phyloP scores from a whole-genome alignment of 2,113 vertebrate genomes.

The Barnardius zonarius region DNA sequence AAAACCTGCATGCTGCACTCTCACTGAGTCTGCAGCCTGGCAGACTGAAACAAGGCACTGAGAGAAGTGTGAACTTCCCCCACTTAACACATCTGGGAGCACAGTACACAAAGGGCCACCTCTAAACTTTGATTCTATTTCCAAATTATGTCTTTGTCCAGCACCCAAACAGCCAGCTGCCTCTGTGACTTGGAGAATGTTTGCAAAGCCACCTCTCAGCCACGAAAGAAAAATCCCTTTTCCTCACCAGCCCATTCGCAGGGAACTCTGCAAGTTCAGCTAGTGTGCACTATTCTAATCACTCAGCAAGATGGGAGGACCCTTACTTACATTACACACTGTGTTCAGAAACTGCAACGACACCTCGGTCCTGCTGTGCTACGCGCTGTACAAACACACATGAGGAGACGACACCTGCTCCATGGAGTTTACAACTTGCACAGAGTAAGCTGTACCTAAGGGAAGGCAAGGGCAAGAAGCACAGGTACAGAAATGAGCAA shows the following conservation, averaged over 20 bases:
- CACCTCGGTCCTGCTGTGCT: background rate
- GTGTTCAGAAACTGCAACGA: background rate
- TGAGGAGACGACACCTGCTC: background rate
- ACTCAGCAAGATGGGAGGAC: background rate
- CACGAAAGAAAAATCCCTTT: background rate
- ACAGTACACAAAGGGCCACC: background rate
- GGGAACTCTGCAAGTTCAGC: background rate
- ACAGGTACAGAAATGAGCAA: background rate
- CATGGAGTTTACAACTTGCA: background rate
- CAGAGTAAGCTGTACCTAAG: background rate
- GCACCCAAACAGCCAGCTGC: background rate
- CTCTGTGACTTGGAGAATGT: background rate
- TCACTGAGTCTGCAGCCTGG: background rate
- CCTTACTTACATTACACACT: background rate
- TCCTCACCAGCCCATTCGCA: background rate
- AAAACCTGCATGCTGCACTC: background rate
- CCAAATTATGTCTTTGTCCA: background rate
- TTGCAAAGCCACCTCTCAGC: background rate
- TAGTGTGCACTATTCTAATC: background rate
- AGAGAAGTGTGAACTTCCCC: constrained; percentile 14
- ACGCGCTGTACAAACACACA: background rate
- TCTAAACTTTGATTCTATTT: background rate
- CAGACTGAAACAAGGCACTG: background rate
- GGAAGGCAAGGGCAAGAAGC: background rate
- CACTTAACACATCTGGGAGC: background rate